Evolutionary conservation across 2,113 vertebrate genomes (phyloP).

Genomic region (Oryzias celebensis): DNA sequence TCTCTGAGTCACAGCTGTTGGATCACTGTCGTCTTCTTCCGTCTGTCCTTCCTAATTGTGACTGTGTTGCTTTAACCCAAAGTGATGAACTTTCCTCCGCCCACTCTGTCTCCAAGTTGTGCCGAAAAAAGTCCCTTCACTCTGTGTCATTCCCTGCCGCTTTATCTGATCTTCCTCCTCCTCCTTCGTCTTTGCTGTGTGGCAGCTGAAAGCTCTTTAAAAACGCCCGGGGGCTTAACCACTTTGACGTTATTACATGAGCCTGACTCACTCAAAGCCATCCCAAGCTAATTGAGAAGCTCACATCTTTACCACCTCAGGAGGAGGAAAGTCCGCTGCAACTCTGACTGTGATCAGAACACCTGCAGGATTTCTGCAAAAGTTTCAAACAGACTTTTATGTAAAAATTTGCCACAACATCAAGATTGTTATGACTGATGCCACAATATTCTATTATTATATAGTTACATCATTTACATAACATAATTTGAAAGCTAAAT

Average conservation of each 20-base stretch:
- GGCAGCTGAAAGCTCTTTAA: conserved; percentile 73
- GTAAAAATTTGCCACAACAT: too few species aligned
- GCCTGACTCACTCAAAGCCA: conserved; percentile 71
- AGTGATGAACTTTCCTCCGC: conserved; percentile 28
- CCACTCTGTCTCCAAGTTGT: conserved; percentile 13
- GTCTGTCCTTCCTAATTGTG: conserved; percentile 14
- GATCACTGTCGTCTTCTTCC: conserved; percentile 26
- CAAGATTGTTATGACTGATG: too few species aligned
- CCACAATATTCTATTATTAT: too few species aligned
- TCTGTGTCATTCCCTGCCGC: conserved; percentile 10
- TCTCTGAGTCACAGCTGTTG: conserved; percentile 44
- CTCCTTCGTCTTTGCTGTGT: conserved; percentile 16
- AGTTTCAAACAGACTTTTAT: neutral
- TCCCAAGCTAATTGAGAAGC: conserved; percentile 72
- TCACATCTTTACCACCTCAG: conserved; percentile 60
- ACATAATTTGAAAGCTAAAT: conserved; percentile 24
- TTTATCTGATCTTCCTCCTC: conserved; percentile 3
- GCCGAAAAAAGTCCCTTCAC: conserved; percentile 28
- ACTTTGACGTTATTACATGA: conserved; percentile 75
- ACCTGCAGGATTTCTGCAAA: conserved; percentile 6
- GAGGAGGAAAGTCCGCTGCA: conserved; percentile 30
- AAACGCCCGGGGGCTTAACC: conserved; percentile 69
- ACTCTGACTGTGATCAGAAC: neutral
- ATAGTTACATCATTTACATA: neutral
- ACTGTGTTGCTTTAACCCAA: conserved; percentile 31